Base-by-base conservation (phyloP, 2,888 invertebrate genomes). In the Coelopa pilipes region DNA sequence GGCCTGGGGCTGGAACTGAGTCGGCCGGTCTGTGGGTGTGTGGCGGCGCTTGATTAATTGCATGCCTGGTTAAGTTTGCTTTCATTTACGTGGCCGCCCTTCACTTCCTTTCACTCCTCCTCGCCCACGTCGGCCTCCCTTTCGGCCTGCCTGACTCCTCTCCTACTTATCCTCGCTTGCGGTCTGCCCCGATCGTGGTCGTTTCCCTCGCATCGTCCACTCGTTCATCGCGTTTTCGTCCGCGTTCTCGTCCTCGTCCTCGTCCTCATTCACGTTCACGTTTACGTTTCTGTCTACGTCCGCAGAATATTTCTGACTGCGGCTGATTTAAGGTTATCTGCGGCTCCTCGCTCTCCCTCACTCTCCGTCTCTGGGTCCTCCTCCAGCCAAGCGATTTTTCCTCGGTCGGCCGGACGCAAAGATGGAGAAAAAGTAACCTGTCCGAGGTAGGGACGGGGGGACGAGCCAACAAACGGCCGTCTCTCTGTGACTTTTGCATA, bases 11-110 rank as follows among this genome's bases (percentile, higher is more conserved):
- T 65, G 3, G 12, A 10, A 53, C 5, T 67, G 67, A 53, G 34
- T 50, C 11, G 47, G 10, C 17, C 19, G 49, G 55, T 55, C 0
- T 59, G 69, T 46, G 45, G n/a, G 47, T 12, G 19, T 45, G 15
- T 19, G 57, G 71, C 60, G 71, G 63, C 63, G 71, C 71, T 71
- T 71, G 71, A 71, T 71, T 71, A 71, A 71, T 71, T 71, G 71
- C 71, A 71, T 63, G 71, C 62, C 63, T 71, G 62, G 71, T 63
- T 62, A 71, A 71, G 71, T 71, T 71, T 71, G 63, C 71, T 53
- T 71, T 71, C 71, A 71, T 63, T 57, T 69, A 71, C 53, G n/a
- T n/a, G n/a, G n/a, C n/a, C n/a, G n/a, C n/a, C n/a, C n/a, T n/a
- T n/a, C n/a, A n/a, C n/a, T n/a, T n/a, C n/a, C n/a, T n/a, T n/a